Evolutionary conservation across 2,113 vertebrate species (phyloP), one percentile per base, ranked within the genome.

Genomic region (Ptilonorhynchus violaceus): DNA sequence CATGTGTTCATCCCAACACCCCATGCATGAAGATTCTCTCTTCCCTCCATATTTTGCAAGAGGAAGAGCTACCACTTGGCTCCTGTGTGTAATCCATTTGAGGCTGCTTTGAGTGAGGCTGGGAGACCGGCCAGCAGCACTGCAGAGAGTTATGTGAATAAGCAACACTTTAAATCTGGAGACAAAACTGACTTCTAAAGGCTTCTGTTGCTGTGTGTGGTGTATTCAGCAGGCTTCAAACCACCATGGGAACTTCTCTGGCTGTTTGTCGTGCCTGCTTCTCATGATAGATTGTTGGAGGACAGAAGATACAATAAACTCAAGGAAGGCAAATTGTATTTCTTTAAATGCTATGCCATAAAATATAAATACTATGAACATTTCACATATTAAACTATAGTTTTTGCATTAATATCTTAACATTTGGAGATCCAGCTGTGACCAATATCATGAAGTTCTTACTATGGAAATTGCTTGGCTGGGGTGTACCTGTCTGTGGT

Each of bases 11-110:
- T 55, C 39, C 52, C 56, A 85, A 7, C 2, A 35, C 28, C 13
- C 18, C 12, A 6, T 23, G 16, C 5, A 12, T 0, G 1, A 24
- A 62, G 4, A 41, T 11, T 30, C 28, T 91, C 19, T 47, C 33
- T 56, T 10, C 20, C 7, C 5, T 19, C 20, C 0, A 0, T 17
- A 22, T 49, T 67, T 52, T 81, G 46, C 68, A 3, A 1, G 3
- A n/a, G 42, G n/a, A 67, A 25, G 16, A 72, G 22, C 42, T 41
- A 9, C 19, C 0, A 1, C 52, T 72, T 2, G 0, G 47, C 58
- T 89, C 33, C 72, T 76, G 18, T 5, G 0, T 23, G 25, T n/a
- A 37, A 55, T 28, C 28, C 2, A 0, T 5, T 7, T 4, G 15
- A 60, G 23, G 41, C 49, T 59, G 39, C 62, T 50, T 85, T 72